Base-by-base conservation (phyloP, 92 coral and sea anemone species). In the Umimayanthus chanpuru region DNA sequence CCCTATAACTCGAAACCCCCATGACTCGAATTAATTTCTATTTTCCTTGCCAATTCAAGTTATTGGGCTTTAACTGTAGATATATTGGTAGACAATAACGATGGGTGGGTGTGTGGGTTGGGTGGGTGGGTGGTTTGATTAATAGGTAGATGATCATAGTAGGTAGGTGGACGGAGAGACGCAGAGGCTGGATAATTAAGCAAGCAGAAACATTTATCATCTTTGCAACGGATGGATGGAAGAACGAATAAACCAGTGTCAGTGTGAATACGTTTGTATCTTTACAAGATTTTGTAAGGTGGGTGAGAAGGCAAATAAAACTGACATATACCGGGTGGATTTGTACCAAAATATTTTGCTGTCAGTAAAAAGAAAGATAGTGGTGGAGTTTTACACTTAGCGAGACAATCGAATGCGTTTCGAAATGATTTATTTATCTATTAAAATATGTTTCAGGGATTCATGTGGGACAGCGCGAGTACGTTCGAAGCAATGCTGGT, bases 391-490 rank as follows among this genome's bases (percentile, higher is more conserved):
- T 0, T 8, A 44, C 9, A 44, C 49, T 44, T 0, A 4, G 9
- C 7, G 49, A 44, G 9, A 2, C 5, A 40, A 5, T n/a, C 43
- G 43, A 40, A 2, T 4, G 49, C 49, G 5, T 43, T 43, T 43
- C 9, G 50, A 44, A 44, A 44, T 44, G 9, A 44, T 6, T 47
- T 5, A 47, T 47, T 47, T 47, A 11, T 47, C 12, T 47, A n/a
- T n/a, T n/a, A n/a, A 47, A 47, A 47, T 47, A 47, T 3, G 26
- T 20, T 50, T 5, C 90, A 97, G 99, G 99, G 99, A 2, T 95
- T 97, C 85, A 97, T 97, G 99, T 97, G 99, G 99, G 99, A 97
- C 75, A 95, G 92, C 40, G 98, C 98, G 6, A 76, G 91, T 40
- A 94, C 94, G 86, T 97, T 97, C 68, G 88, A 95, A 73, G 99